Percentiles rank a stretch among this genome's conserved stretches.
phyloP scores from a whole-genome alignment of 2,888 invertebrate genomes.

The Himalopsyche japonica region DNA sequence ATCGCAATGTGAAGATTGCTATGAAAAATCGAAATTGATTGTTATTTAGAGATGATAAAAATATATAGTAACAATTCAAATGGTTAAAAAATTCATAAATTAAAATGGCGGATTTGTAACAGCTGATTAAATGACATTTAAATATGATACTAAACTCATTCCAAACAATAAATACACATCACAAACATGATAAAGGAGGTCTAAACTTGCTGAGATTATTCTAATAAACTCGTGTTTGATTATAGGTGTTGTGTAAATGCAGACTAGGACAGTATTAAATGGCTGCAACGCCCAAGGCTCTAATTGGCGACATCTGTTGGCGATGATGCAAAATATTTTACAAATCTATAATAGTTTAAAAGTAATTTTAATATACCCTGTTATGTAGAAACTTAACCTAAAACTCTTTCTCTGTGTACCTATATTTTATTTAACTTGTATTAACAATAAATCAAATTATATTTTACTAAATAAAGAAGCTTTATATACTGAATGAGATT shows the following conservation, averaged over 20 bases:
- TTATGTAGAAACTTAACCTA: background rate
- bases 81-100: no score
- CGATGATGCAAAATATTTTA: constrained; percentile 35
- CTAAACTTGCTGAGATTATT: background rate
- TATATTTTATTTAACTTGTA: constrained; percentile 13
- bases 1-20: no score
- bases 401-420: background rate
- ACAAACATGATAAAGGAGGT: background rate
- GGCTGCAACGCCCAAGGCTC: constrained; percentile 22
- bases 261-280: constrained; percentile 44
- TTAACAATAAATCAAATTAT: constrained; percentile 23
- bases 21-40: no score
- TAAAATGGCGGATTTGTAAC: no score
- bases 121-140: no score
- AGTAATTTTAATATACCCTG: background rate
- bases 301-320: constrained; percentile 29
- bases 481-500: constrained; percentile 29
- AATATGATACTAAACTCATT: no score
- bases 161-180: background rate
- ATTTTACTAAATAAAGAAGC: constrained; percentile 41
- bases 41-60: no score
- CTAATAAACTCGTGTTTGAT: constrained; percentile 43
- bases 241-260: constrained; percentile 52
- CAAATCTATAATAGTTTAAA: background rate
- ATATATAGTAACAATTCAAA: no score